These are phyloP conservation scores for Tinea trinotella DNA, from an alignment of 2,888 invertebrate species.

Conservation along the genomic window DNA sequence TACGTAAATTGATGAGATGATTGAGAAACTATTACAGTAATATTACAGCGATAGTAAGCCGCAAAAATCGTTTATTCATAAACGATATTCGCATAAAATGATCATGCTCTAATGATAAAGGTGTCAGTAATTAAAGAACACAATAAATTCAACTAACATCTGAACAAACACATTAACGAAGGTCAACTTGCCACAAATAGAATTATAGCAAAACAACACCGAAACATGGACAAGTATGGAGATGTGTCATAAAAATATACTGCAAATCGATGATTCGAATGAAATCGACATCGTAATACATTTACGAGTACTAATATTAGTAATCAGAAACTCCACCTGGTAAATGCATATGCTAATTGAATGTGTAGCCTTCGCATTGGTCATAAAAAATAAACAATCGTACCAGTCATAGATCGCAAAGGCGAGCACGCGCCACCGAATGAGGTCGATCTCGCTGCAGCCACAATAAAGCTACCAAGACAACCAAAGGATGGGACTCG, in stretches of 20 bases:
- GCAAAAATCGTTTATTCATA: too few species aligned
- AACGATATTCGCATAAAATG: too few species aligned
- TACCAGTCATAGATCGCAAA: background rate
- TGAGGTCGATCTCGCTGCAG: conserved; percentile 18
- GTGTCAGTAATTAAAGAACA: too few species aligned
- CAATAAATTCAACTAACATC: background rate
- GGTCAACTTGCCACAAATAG: background rate
- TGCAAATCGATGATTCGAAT: background rate
- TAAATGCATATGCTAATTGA: background rate
- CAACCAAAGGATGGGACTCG: conserved; percentile 9
- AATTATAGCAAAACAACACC: too few species aligned
- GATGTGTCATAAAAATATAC: background rate
- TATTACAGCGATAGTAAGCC: too few species aligned
- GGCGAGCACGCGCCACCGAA: conserved; percentile 11
- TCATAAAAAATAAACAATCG: conserved; percentile 6
- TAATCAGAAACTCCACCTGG: background rate
- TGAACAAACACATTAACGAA: conserved; percentile 1
- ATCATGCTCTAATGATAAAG: too few species aligned
- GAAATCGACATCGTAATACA: conserved; percentile 3
- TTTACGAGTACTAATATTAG: background rate
- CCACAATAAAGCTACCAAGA: conserved; percentile 15
- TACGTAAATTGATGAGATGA: background rate
- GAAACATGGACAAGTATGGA: background rate
- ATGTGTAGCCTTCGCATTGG: background rate
- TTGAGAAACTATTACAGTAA: background rate